These are phyloP conservation scores for Polyergus mexicanus DNA, from an alignment of 1,140 invertebrate species.

Conservation along the genomic window DNA sequence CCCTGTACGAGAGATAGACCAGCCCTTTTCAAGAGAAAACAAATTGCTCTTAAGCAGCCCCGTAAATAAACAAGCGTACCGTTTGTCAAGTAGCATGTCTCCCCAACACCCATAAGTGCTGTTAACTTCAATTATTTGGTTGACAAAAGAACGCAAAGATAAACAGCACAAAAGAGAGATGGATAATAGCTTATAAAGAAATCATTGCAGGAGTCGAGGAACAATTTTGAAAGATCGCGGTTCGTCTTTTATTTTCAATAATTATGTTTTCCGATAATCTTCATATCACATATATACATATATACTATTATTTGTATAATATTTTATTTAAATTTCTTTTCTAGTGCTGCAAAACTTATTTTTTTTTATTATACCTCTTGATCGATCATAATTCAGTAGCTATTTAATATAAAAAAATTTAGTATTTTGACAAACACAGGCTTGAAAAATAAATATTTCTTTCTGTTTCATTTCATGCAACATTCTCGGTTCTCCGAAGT, in stretches of 20 bases:
- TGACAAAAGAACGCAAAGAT: conserved; percentile 65
- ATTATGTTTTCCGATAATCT: background rate
- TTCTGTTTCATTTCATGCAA: conserved; percentile 11
- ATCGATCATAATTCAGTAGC: background rate
- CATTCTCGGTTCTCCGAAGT: background rate
- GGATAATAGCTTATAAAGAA: background rate
- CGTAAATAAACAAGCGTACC: conserved; percentile 78
- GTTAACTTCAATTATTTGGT: conserved; percentile 77
- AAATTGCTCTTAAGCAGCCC: conserved; percentile 74
- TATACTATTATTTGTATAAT: background rate
- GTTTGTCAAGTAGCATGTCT: conserved; percentile 69
- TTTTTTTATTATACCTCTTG: background rate
- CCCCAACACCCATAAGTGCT: conserved; percentile 70
- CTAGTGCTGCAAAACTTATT: background rate
- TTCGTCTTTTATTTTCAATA: conserved; percentile 13
- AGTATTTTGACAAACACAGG: background rate
- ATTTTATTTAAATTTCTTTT: background rate
- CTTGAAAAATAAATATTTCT: conserved; percentile 4
- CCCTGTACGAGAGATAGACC: conserved; percentile 35
- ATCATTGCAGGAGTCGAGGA: background rate
- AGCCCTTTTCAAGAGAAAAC: conserved; percentile 69
- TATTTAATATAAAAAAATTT: background rate
- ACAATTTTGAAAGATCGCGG: background rate
- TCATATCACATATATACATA: background rate
- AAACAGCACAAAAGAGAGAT: conserved; percentile 26